Base-by-base conservation (phyloP, 37 sponge, comb jelly and placozoan genomes). In the Tethya wilhelma region DNA sequence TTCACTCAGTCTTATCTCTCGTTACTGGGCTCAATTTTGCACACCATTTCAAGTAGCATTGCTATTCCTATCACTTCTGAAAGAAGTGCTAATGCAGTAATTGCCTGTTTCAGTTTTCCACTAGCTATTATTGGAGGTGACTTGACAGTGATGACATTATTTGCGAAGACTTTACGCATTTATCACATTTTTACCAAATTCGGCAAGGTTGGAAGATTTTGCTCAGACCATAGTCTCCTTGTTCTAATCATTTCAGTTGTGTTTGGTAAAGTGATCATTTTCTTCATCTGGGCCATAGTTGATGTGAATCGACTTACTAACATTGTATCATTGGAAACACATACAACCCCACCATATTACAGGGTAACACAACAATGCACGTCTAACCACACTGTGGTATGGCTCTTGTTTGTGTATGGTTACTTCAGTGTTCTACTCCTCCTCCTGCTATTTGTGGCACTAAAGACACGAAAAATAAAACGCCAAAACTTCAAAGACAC, bases 401-500 rank as follows among this genome's bases (percentile, higher is more conserved):
- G 77, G 77, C 23, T 59, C 28, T 28, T 28, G 1, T 4, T 42
- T 22, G 23, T 3, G 20, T 14, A 30, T 28, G 6, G 20, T 28
- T 33, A 69, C 2, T 20, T 28, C 23, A 11, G 25, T 8, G 40
- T 76, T 1, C 26, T 76, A 5, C n/a, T 38, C 2, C 26, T 37
- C 25, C 30, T 42, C 25, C n/a, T 76, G 41, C 6, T 59, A 3
- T 32, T 59, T 2, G 26, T 60, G 5, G 63, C 63, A 28, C 8
- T 60, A 1, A 37, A 23, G 44, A 60, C 77, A 41, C 38, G 77
- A 60, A 76, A 76, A 63, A 76, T 76, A 23, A 59, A 38, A 38
- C 38, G 41, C 25, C 17, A 38, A 25, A 39, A 76, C 29, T 76
- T 76, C 30, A 76, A 76, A 26, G 77, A 76, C 44, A 76, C 77